These are phyloP conservation scores for Drosophila pegasa DNA, from an alignment of 2,888 invertebrate genomes.

Conservation along the genomic window DNA sequence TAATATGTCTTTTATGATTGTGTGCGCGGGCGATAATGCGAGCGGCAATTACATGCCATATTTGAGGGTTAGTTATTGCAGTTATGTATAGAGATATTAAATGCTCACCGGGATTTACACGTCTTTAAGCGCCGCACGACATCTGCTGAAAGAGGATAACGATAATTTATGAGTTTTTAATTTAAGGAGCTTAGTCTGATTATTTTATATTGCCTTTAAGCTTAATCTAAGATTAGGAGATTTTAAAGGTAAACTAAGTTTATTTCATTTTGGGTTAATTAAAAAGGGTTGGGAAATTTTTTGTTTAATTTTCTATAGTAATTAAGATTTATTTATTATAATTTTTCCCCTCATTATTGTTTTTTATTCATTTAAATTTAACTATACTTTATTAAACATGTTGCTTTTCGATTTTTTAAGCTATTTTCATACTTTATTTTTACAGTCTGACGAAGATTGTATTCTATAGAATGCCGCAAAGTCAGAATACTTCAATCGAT, in stretches of 20 bases:
- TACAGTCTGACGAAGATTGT: neutral
- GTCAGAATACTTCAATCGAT: neutral
- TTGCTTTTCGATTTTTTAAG: too few species aligned
- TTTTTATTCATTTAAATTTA: too few species aligned
- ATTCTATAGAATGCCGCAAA: neutral
- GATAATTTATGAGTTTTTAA: slow-evolving; percentile 3
- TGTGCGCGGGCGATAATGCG: slow-evolving; percentile 52
- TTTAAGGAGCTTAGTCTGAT: neutral
- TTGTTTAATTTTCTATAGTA: neutral
- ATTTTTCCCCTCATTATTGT: too few species aligned
- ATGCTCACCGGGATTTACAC: slow-evolving; percentile 36
- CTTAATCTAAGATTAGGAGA: neutral
- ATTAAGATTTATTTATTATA: neutral
- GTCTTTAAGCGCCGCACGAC: neutral
- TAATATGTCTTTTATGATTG: slow-evolving; percentile 43
- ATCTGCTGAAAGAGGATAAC: neutral
- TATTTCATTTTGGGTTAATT: neutral
- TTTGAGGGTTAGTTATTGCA: slow-evolving; percentile 41
- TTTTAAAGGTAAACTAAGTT: too few species aligned
- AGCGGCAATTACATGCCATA: slow-evolving; percentile 43
- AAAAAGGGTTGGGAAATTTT: too few species aligned
- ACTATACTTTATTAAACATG: too few species aligned
- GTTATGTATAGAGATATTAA: slow-evolving; percentile 14
- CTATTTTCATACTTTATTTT: neutral
- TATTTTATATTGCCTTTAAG: neutral